Conservation (phyloP, 23 tunicate species). For the Clavelina lepadiformis region DNA sequence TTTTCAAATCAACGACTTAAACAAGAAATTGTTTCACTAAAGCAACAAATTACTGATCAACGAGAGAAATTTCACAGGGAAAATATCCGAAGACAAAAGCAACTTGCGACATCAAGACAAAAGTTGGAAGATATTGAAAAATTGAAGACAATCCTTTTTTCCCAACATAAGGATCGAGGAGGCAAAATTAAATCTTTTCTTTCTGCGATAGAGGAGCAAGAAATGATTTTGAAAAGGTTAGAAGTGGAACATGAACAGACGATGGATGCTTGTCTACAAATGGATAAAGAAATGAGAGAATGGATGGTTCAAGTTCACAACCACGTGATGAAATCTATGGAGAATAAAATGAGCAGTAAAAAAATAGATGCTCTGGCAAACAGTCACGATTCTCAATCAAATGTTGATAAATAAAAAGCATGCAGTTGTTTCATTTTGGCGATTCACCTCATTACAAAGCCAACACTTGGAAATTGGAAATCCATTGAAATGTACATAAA, state of each 20-base stretch:
- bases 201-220: background rate
- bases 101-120: conserved; percentile 16
- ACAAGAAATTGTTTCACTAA: conserved; percentile 28
- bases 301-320: no score
- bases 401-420: no score
- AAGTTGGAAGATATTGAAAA: conserved; percentile 8
- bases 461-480: no score
- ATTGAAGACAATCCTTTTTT: conserved; percentile 2
- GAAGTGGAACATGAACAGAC: background rate
- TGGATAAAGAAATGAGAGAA: no score
- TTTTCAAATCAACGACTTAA: background rate
- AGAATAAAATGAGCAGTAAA: no score
- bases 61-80: conserved; percentile 35
- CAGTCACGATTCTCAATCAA: no score
- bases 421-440: no score
- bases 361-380: no score
- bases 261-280: no score
- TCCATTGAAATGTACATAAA: no score
- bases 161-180: conserved; percentile 5
- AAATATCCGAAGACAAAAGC: conserved; percentile 15
- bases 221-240: background rate
- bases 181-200: background rate
- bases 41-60: conserved; percentile 11
- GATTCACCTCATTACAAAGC: no score
- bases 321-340: no score